Evolutionary conservation across 2,797 vertebrate species (phyloP), one percentile per base, ranked within the genome.

Genomic region (Parotocinclus haroldoi): DNA sequence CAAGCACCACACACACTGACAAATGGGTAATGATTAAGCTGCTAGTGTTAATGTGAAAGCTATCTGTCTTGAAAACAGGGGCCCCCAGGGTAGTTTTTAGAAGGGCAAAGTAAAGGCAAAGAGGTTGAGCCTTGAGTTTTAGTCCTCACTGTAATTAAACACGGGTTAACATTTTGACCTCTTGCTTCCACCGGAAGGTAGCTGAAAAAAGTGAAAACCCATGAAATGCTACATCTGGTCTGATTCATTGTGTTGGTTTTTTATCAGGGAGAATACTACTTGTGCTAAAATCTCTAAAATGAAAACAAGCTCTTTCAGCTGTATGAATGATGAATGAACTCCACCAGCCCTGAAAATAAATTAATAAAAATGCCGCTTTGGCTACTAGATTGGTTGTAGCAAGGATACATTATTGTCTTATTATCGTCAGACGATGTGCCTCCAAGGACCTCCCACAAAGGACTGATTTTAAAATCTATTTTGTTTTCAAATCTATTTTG

Each of bases 121-220:
- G 13, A 57, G 68, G 58, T 44, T 42, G 44, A 48, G 17, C 50
- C 36, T 38, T 50, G 52, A 68, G 69, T 71, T 62, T 51, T 45
- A 77, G 66, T 60, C 40, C 52, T 66, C 63, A 58, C 69, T 65
- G 55, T 72, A 80, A 70, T 80, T 79, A 82, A 82, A 74, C 62
- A 55, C 44, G 56, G 63, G 75, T 80, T 82, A 80, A 79, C 78
- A 75, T 73, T 75, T 80, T 62, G 79, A 75, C 75, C 75, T 69
- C 63, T 55, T 10, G 27, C 72, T 68, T 72, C 73, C 73, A 63
- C 45, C 64, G 80, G 71, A 77, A 74, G 74, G 64, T 77, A 69
- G 58, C 16, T 40, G 27, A 61, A 58, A 60, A 65, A 69, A 54
- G 48, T 16, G 27, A 27, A 42, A 42, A 42, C 8, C 48, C 16